phyloP scores from a whole-genome alignment of 2,113 vertebrate genomes.

The Melanerpes aurifrons region DNA sequence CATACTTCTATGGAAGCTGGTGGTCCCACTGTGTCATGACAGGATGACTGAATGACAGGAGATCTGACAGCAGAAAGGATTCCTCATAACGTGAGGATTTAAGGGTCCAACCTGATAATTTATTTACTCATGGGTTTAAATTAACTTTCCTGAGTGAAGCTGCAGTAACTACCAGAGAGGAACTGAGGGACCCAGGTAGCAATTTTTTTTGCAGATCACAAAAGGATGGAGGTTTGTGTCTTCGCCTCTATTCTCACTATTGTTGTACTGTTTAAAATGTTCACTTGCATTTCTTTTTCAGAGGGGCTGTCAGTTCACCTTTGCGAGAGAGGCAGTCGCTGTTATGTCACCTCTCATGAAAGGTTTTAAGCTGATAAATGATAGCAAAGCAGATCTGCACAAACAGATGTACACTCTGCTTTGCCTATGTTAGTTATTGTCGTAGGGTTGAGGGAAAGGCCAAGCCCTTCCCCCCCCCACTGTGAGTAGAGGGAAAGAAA shows the following conservation, averaged over 20 bases:
- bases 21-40: not conserved
- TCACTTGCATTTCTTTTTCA: constrained; percentile 28
- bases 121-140: not conserved
- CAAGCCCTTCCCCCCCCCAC: too few relatives aligned
- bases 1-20: not conserved
- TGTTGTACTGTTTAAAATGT: constrained; percentile 23
- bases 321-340: constrained; percentile 8
- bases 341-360: constrained; percentile 51
- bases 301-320: constrained; percentile 60
- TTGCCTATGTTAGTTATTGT: constrained; percentile 46
- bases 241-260: constrained; percentile 22
- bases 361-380: constrained; percentile 56
- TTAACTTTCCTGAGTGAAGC: not conserved
- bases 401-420: constrained; percentile 44
- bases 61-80: not conserved
- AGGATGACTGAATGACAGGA: not conserved
- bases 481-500: too few relatives aligned
- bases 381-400: constrained; percentile 54
- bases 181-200: not conserved
- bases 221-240: not conserved
- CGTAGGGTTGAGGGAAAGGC: too few relatives aligned
- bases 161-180: not conserved
- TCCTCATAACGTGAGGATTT: not conserved
- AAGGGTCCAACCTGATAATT: not conserved
- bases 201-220: not conserved